These are phyloP conservation scores for Agonopterix heracliana DNA, from an alignment of 2,888 invertebrate genomes.

Conservation along the genomic window DNA sequence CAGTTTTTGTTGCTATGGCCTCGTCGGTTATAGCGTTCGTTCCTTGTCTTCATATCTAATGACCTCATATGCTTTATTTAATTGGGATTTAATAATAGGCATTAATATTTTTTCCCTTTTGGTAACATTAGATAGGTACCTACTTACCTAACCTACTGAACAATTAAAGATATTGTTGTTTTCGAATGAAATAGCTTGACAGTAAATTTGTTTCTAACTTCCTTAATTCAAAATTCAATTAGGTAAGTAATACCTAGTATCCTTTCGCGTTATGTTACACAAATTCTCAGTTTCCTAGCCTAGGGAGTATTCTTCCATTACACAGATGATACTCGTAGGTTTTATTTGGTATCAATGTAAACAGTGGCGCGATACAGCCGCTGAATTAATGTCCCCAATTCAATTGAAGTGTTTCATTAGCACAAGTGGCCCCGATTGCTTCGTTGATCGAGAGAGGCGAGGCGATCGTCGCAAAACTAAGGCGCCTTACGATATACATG, in stretches of 20 bases:
- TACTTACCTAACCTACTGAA: too few relatives aligned
- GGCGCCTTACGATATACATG: constrained; percentile 29
- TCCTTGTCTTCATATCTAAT: constrained; percentile 27
- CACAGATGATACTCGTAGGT: background rate
- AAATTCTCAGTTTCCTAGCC: too few relatives aligned
- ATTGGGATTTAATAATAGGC: constrained; percentile 1
- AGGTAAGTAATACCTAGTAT: too few relatives aligned
- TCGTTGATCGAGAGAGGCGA: constrained; percentile 57
- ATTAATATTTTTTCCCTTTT: too few relatives aligned
- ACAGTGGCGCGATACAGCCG: constrained; percentile 45
- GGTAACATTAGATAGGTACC: too few relatives aligned
- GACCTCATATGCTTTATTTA: constrained; percentile 14
- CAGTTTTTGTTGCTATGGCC: constrained; percentile 26
- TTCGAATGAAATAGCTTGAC: too few relatives aligned
- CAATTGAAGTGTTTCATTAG: constrained; percentile 76
- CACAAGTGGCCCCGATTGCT: constrained; percentile 75
- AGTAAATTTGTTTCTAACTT: too few relatives aligned
- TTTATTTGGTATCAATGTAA: constrained; percentile 32
- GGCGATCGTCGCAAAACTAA: constrained; percentile 45
- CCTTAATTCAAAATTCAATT: too few relatives aligned
- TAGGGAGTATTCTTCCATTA: too few relatives aligned
- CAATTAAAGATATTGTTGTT: too few relatives aligned
- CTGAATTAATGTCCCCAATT: constrained; percentile 74
- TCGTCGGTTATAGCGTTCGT: constrained; percentile 22
- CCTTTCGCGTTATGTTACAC: too few relatives aligned